A percentile compares a stretch with the other conserved stretches of the same genome.
phyloP scores from a whole-genome alignment of 2,888 invertebrate species.

The Nymphalis c-album region DNA sequence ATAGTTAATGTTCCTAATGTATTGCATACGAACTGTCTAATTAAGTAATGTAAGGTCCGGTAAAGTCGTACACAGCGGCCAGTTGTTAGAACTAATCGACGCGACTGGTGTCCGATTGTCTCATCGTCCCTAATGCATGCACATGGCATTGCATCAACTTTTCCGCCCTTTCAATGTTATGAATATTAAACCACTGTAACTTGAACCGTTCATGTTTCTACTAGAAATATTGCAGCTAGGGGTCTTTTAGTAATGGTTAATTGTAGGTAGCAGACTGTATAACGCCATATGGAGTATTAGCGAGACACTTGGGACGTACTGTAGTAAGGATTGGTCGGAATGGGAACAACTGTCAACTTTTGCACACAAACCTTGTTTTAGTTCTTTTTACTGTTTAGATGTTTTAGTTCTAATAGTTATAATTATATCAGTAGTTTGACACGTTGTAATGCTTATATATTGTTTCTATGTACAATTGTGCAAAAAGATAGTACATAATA shows the following conservation, averaged over 20 bases:
- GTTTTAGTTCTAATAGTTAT: not conserved
- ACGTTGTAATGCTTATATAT: no score
- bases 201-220: slow-evolving; percentile 44
- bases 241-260: slow-evolving; percentile 58
- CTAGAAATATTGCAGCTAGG: slow-evolving; percentile 30
- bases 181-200: slow-evolving; percentile 57
- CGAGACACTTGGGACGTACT: slow-evolving; percentile 74
- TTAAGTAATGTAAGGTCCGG: slow-evolving; percentile 26
- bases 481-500: no score
- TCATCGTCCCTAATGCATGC: slow-evolving; percentile 78
- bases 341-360: slow-evolving; percentile 76
- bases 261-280: slow-evolving; percentile 64
- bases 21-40: not conserved
- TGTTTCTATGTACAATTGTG: no score
- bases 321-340: slow-evolving; percentile 65
- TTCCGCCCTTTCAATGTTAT: slow-evolving; percentile 68
- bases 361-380: slow-evolving; percentile 57
- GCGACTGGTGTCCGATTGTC: slow-evolving; percentile 67
- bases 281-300: slow-evolving; percentile 80
- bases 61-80: slow-evolving; percentile 45
- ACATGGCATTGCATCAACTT: slow-evolving; percentile 77
- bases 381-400: slow-evolving; percentile 30
- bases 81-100: slow-evolving; percentile 71
- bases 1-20: not conserved
- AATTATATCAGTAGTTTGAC: not conserved